These are phyloP conservation scores for Copsychus sechellarum DNA, from an alignment of 2,113 vertebrate genomes.

Conservation along the genomic window DNA sequence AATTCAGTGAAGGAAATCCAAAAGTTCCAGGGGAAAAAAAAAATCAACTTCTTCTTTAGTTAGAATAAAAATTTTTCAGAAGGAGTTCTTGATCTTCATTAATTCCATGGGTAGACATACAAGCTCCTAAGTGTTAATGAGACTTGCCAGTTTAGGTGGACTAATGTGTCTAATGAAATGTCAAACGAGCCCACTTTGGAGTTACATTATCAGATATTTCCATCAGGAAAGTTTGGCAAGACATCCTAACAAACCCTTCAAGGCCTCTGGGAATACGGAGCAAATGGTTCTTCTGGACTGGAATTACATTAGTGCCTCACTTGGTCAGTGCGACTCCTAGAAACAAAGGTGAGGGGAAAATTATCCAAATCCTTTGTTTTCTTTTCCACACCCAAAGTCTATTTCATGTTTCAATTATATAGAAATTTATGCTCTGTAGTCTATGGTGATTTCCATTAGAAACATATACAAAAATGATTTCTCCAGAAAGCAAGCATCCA, in stretches of 20 bases:
- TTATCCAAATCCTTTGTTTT: neutral
- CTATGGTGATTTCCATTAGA: neutral
- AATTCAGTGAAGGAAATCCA: neutral
- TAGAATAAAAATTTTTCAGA: neutral
- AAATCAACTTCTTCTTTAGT: neutral
- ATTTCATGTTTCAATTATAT: neutral
- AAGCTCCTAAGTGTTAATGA: neutral
- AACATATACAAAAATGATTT: neutral
- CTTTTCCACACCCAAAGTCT: neutral
- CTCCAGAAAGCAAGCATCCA: neutral
- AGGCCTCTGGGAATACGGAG: neutral
- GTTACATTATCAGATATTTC: neutral
- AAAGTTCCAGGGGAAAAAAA: neutral
- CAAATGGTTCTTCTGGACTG: neutral
- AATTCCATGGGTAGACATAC: neutral
- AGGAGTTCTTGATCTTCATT: constrained; percentile 1
- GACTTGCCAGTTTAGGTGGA: neutral
- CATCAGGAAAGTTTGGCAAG: neutral
- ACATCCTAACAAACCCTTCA: neutral
- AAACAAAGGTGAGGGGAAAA: neutral
- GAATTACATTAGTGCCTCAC: neutral
- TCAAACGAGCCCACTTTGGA: neutral
- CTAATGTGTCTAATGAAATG: neutral
- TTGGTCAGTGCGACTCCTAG: neutral
- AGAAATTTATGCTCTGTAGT: neutral